These are phyloP conservation scores for Harpalus rubripes DNA, from an alignment of 2,888 invertebrate species.

Conservation along the genomic window DNA sequence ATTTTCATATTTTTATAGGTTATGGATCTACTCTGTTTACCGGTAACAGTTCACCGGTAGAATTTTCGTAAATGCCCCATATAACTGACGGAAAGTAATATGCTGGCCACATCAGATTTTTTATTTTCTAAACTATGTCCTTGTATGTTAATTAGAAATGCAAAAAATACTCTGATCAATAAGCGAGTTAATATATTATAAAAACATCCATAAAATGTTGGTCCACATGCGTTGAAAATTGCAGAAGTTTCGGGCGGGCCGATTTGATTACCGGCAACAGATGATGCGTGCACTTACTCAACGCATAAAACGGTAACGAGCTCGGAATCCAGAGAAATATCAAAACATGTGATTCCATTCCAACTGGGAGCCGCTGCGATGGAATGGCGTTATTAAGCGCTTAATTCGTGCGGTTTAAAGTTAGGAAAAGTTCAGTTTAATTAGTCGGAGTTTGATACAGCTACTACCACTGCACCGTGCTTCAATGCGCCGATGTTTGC, in stretches of 20 bases:
- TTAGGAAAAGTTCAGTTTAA: conserved; percentile 61
- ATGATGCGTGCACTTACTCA: conserved; percentile 52
- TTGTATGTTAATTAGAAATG: background rate
- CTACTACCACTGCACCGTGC: background rate
- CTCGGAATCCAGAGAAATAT: conserved; percentile 47
- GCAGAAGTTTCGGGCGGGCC: conserved; percentile 24
- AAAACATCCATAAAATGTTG: conserved; percentile 21
- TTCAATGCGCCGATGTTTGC: background rate
- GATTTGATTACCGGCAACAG: conserved; percentile 54
- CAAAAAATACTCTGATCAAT: background rate
- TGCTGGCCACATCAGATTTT: too few species aligned
- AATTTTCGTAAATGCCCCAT: too few species aligned
- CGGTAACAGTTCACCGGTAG: too few species aligned
- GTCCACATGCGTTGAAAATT: conserved; percentile 29
- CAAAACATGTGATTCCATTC: conserved; percentile 60
- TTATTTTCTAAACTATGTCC: too few species aligned
- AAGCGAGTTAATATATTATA: conserved; percentile 1
- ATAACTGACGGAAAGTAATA: too few species aligned
- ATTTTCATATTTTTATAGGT: too few species aligned
- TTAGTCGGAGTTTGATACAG: conserved; percentile 42
- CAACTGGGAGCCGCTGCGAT: conserved; percentile 27
- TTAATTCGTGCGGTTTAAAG: conserved; percentile 60
- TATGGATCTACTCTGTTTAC: too few species aligned
- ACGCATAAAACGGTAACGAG: conserved; percentile 55
- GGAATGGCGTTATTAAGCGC: conserved; percentile 57